These are phyloP conservation scores for Drosophila prosaltans DNA, from an alignment of 1,140 invertebrate genomes.

Conservation along the genomic window DNA sequence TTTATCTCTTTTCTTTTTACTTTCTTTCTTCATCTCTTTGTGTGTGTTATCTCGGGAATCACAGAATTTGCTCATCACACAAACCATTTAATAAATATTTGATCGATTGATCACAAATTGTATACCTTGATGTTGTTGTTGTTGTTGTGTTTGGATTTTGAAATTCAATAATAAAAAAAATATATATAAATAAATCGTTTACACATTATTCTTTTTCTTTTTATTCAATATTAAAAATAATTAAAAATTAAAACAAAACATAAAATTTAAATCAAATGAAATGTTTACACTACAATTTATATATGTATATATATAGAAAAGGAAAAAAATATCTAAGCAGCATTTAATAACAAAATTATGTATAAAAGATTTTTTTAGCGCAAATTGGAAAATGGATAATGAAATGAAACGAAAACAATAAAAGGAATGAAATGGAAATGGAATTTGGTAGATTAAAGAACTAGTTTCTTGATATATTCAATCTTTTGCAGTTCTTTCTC, in stretches of 20 bases:
- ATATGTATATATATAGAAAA: slow-evolving; percentile 20
- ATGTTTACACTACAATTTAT: slow-evolving; percentile 53
- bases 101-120: slow-evolving; percentile 50
- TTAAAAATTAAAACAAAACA: slow-evolving; percentile 68
- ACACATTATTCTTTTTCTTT: slow-evolving; percentile 34
- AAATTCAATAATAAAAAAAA: slow-evolving; percentile 14
- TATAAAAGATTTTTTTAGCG: neutral
- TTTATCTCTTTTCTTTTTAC: neutral
- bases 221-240: slow-evolving; percentile 67
- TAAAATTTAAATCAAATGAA: slow-evolving; percentile 56
- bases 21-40: slow-evolving; percentile 14
- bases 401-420: neutral
- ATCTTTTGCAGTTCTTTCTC: no score
- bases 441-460: neutral
- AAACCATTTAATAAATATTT: slow-evolving; percentile 62
- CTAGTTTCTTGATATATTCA: neutral
- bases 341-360: slow-evolving; percentile 7
- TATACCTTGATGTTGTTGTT: slow-evolving; percentile 67
- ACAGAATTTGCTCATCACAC: slow-evolving; percentile 79
- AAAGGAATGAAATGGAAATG: neutral
- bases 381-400: neutral
- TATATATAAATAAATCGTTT: slow-evolving; percentile 4
- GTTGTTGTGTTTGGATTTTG: slow-evolving; percentile 41
- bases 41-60: slow-evolving; percentile 56
- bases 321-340: slow-evolving; percentile 24